These are phyloP conservation scores for Himantopus leucocephalus DNA, from an alignment of 2,113 vertebrate species.

Conservation along the genomic window DNA sequence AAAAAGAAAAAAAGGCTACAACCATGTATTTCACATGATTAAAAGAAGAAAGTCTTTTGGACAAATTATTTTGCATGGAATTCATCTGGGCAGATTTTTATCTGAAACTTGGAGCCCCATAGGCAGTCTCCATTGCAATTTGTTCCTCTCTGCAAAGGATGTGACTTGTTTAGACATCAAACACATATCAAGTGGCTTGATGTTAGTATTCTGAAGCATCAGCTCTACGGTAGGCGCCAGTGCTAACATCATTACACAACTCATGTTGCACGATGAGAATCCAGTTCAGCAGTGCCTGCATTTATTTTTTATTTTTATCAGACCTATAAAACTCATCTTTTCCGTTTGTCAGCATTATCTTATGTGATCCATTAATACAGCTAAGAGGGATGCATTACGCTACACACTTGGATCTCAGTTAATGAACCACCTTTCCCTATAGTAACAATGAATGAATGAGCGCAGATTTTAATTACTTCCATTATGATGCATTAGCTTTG, in stretches of 20 bases:
- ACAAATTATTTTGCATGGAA: neutral
- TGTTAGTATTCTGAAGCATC: conserved; percentile 43
- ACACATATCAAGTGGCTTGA: conserved; percentile 33
- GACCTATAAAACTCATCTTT: conserved; percentile 59
- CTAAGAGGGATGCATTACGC: neutral
- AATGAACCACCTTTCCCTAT: conserved; percentile 38
- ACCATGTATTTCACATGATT: neutral
- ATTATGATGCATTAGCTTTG: conserved; percentile 38
- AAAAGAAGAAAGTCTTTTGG: neutral
- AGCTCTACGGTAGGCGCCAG: neutral
- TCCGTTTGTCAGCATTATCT: conserved; percentile 45
- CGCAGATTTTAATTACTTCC: conserved; percentile 27
- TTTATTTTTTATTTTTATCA: conserved; percentile 59
- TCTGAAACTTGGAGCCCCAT: neutral
- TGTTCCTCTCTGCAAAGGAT: conserved; percentile 10
- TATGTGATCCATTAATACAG: conserved; percentile 18
- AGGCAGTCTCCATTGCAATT: neutral
- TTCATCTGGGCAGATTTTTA: conserved; percentile 1
- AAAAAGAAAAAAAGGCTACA: neutral
- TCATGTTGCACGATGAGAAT: neutral
- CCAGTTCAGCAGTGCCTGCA: neutral
- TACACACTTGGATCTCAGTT: neutral
- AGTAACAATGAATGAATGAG: conserved; percentile 5
- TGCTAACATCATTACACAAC: conserved; percentile 15
- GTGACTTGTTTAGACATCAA: conserved; percentile 46